A percentile compares a stretch with the other conserved stretches of the same genome.
phyloP scores from a whole-genome alignment of 2,888 invertebrate species.

The Aphidius colemani region DNA sequence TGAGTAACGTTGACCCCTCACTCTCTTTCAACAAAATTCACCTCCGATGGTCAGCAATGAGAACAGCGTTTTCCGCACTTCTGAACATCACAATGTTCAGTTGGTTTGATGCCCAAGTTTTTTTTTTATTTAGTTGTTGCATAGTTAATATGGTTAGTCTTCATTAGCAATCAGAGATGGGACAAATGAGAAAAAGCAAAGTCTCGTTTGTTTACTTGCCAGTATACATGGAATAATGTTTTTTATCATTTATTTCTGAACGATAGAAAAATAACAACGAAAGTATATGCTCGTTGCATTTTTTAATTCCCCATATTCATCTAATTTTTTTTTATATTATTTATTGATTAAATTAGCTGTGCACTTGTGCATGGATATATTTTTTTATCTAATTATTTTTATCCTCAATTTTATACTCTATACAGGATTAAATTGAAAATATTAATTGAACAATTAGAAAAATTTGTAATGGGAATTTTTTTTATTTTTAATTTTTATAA shows the following conservation, averaged over 20 bases:
- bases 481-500: not conserved
- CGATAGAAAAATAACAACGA: too few relatives aligned
- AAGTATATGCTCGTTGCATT: conserved; percentile 31
- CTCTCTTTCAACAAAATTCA: not conserved
- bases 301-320: conserved; percentile 24
- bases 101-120: conserved; percentile 20
- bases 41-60: conserved; percentile 24
- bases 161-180: conserved; percentile 61
- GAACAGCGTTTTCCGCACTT: conserved; percentile 42
- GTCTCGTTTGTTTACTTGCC: conserved; percentile 1
- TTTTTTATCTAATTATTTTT: conserved; percentile 7
- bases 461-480: not conserved
- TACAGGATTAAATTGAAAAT: conserved; percentile 27
- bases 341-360: too few relatives aligned
- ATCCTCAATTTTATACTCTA: conserved; percentile 18
- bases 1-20: conserved; percentile 31
- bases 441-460: conserved; percentile 16
- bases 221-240: too few relatives aligned
- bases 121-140: conserved; percentile 49
- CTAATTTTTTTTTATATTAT: not conserved
- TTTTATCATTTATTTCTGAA: too few relatives aligned
- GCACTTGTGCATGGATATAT: too few relatives aligned
- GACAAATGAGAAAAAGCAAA: conserved; percentile 30
- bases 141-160: conserved; percentile 60
- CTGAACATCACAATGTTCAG: conserved; percentile 28